phyloP scores from a whole-genome alignment of 1,140 invertebrate species.

The Diabrotica virgifera region DNA sequence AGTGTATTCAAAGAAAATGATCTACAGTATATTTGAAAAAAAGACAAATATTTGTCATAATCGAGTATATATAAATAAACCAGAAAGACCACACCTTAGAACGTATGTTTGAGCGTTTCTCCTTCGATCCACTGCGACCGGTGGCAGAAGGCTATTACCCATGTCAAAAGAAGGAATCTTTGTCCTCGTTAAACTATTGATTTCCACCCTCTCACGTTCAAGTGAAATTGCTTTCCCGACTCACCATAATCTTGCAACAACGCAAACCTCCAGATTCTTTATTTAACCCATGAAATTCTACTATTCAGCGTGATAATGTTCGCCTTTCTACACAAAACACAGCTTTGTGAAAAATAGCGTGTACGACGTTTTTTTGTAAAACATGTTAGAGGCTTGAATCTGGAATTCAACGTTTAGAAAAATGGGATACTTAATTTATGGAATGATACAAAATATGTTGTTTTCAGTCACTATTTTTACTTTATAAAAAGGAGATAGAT shows the following conservation, averaged over 20 bases:
- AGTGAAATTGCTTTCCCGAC: conserved; percentile 23
- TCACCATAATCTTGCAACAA: conserved; percentile 22
- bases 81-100: not conserved
- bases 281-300: conserved; percentile 24
- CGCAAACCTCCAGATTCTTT: conserved; percentile 24
- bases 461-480: no score
- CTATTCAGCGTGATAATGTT: conserved; percentile 24
- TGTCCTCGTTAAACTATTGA: conserved; percentile 26
- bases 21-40: no score
- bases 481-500: no score
- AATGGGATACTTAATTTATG: no score
- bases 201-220: conserved; percentile 25
- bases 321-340: not conserved
- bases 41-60: no score
- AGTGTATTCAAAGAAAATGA: no score
- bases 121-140: conserved; percentile 4
- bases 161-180: conserved; percentile 23
- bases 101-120: conserved; percentile 1
- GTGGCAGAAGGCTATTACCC: conserved; percentile 15
- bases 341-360: no score
- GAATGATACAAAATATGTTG: no score
- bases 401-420: no score
- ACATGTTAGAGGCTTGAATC: no score
- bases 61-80: not conserved
- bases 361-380: no score